Evolutionary conservation across 1,140 invertebrate genomes (phyloP).

Genomic region (Drosophila kurseongensis): DNA sequence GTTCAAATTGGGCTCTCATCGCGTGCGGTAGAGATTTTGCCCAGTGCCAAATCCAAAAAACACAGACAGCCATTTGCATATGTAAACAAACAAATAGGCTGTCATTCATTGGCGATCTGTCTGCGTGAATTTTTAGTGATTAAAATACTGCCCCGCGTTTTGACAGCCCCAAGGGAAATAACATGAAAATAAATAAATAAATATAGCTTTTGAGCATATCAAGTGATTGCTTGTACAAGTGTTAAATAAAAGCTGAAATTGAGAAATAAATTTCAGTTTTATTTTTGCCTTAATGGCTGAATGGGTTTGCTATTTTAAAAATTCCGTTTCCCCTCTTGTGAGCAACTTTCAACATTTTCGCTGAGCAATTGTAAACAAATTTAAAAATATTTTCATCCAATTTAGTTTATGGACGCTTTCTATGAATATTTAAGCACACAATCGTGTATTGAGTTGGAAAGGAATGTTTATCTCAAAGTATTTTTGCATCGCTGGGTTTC

Average conservation of each 20-base stretch:
- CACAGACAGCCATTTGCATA: slow-evolving; percentile 1
- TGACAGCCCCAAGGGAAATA: slow-evolving; percentile 22
- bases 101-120: background rate
- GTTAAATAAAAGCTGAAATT: slow-evolving; percentile 24
- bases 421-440: background rate
- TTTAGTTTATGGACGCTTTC: slow-evolving; percentile 12
- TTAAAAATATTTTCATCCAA: slow-evolving; percentile 27
- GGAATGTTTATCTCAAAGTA: background rate
- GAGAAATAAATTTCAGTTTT: slow-evolving; percentile 22
- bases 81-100: slow-evolving; percentile 9
- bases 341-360: slow-evolving; percentile 22
- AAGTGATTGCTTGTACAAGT: slow-evolving; percentile 15
- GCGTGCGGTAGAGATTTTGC: slow-evolving; percentile 20
- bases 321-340: background rate
- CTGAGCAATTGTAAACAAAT: slow-evolving; percentile 37
- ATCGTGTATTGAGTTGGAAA: no score
- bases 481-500: background rate
- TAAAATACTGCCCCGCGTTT: slow-evolving; percentile 6
- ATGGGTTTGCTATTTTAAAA: slow-evolving; percentile 8
- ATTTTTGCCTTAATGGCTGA: slow-evolving; percentile 18
- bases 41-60: slow-evolving; percentile 6
- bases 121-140: slow-evolving; percentile 23
- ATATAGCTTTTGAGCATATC: slow-evolving; percentile 27
- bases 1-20: slow-evolving; percentile 20
- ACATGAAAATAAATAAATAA: slow-evolving; percentile 39